Conservation (phyloP, 2,888 invertebrate species). For the Dimorphilus gyrociliatus region DNA sequence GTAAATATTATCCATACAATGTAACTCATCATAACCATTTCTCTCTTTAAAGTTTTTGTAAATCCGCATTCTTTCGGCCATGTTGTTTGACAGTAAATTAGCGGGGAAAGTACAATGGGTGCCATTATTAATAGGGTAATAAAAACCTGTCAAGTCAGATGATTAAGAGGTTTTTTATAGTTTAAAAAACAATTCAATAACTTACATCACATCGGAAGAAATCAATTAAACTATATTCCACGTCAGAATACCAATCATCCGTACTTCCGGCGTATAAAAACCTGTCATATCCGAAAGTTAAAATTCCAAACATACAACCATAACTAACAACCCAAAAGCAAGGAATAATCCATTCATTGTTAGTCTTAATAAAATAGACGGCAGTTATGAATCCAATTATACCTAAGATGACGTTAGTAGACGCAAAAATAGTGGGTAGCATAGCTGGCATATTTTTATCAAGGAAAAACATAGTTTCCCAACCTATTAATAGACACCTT, state of each 20-base stretch:
- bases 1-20: conserved; percentile 1
- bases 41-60: not conserved
- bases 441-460: conserved; percentile 6
- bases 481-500: no score
- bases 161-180: no score
- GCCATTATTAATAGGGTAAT: conserved; percentile 5
- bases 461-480: conserved; percentile 8
- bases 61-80: conserved; percentile 6
- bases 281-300: conserved; percentile 7
- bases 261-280: conserved; percentile 7
- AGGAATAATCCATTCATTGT: not conserved
- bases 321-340: conserved; percentile 5
- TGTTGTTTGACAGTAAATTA: conserved; percentile 4
- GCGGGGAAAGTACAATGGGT: conserved; percentile 5
- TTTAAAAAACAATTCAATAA: not conserved
- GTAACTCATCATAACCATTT: conserved; percentile 1
- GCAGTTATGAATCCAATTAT: conserved; percentile 5
- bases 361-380: not conserved
- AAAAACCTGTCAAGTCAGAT: conserved; percentile 6
- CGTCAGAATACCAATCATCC: conserved; percentile 5
- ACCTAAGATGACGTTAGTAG: conserved; percentile 6
- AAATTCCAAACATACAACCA: conserved; percentile 7
- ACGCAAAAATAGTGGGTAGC: conserved; percentile 5
- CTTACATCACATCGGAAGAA: conserved; percentile 5
- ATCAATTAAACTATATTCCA: conserved; percentile 3